A percentile compares a stretch with the other conserved stretches of the same genome.
Evolutionary conservation across 2,113 vertebrate species (phyloP).

Genomic region (Entomyzon cyanotis): DNA sequence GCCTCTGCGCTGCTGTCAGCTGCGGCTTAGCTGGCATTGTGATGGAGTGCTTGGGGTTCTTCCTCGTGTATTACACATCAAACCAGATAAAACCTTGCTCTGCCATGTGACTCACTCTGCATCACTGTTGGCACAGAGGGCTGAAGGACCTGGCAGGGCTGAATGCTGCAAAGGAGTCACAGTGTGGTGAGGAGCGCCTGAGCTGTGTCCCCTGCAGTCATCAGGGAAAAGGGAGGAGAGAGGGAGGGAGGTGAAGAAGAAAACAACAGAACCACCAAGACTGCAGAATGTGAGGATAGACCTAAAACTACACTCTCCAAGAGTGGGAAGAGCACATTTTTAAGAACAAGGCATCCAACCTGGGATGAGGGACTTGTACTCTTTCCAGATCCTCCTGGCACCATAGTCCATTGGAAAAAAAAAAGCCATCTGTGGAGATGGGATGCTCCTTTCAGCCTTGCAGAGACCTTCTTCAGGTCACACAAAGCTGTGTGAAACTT

Average conservation of each 20-base stretch:
- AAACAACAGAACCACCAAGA: not conserved
- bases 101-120: not conserved
- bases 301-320: not conserved
- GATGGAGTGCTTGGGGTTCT: not conserved
- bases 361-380: not conserved
- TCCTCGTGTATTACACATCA: constrained; percentile 2
- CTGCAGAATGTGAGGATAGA: not conserved
- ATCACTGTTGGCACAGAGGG: not conserved
- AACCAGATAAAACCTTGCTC: not conserved
- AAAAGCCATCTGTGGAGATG: too few relatives aligned
- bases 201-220: not conserved
- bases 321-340: not conserved
- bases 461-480: not conserved
- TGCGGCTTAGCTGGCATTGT: not conserved
- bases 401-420: not conserved
- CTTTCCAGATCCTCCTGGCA: not conserved
- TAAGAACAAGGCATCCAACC: not conserved
- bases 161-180: fast-evolving
- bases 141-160: fast-evolving
- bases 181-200: not conserved
- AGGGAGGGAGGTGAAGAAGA: fast-evolving
- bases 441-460: not conserved
- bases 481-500: too few relatives aligned
- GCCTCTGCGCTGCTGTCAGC: not conserved
- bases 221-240: not conserved